Conservation (phyloP, 2,888 invertebrate species). For the Empis livida region DNA sequence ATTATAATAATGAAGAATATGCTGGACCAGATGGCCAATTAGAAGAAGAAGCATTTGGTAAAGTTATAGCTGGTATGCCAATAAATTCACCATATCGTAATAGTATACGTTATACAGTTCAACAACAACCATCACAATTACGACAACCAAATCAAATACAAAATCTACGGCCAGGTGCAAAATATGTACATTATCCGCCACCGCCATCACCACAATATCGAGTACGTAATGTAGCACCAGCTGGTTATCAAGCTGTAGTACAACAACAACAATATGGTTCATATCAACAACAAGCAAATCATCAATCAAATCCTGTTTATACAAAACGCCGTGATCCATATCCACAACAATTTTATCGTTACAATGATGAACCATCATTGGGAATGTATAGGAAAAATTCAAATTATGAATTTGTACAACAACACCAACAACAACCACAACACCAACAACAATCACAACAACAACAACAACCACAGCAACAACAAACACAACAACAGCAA, state of each 20-base stretch:
- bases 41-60: conserved; percentile 65
- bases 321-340: conserved; percentile 2
- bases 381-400: neutral
- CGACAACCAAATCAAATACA: neutral
- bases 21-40: conserved; percentile 50
- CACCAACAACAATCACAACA: too few relatives aligned
- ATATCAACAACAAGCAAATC: conserved; percentile 4
- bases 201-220: conserved; percentile 16
- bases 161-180: neutral
- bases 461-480: too few relatives aligned
- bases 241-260: conserved; percentile 4
- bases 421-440: conserved; percentile 2
- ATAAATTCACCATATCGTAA: conserved; percentile 37
- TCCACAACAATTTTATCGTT: conserved; percentile 6
- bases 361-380: conserved; percentile 3
- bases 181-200: neutral
- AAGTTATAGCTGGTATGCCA: conserved; percentile 59
- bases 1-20: conserved; percentile 55
- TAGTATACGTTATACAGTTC: conserved; percentile 28
- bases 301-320: conserved; percentile 2
- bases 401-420: conserved; percentile 1
- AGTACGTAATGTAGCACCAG: conserved; percentile 2
- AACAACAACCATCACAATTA: conserved; percentile 7
- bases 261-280: conserved; percentile 1
- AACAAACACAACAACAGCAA: conserved; percentile 1